Base-by-base conservation (phyloP, 1,140 invertebrate genomes). In the Bombus terrestris region DNA sequence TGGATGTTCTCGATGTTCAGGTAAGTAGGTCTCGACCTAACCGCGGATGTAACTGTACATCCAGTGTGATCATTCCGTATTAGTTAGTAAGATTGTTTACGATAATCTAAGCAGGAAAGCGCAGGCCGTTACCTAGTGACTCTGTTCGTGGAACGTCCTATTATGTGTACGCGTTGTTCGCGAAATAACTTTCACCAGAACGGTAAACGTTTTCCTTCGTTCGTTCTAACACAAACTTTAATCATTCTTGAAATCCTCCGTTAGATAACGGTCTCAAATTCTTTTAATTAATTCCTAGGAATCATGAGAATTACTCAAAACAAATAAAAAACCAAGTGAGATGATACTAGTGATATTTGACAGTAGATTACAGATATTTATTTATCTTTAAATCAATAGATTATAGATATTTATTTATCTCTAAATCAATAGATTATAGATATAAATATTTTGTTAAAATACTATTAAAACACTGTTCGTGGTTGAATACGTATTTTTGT, bases 1-100 rank as follows among this genome's bases (percentile, higher is more conserved):
- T 98, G 0, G 96, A 97, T 32, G 96, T 98, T 25, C 94, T 96
- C 41, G 98, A 98, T 91, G 96, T 98, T 3, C 98, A 97, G 93
- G 94, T 95, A 93, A 92, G 83, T 90, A 79, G 88, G 85, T 85
- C 89, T 80, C 75, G 79, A 81, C 69, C 77, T 87, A 71, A 41
- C 66, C 47, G 68, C 72, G 62, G 73, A 75, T 13, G 64, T 89
- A 89, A 89, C 88, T 62, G 35, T 66, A 83, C 39, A 68, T 77
- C 68, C 53, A 32, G 32, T 43, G 6, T 35, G 75, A 37, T 68
- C 73, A 37, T 75, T 43, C 53, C 69, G 75, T 39, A 86, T 89
- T 83, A 69, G 69, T 82, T 86, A 75, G 86, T 73, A 69, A 86
- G 72, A 53, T 79, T 57, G 35, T 71, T 75, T 64, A 35, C 53